Evolutionary conservation across 2,888 invertebrate genomes (phyloP), one percentile per base, ranked within the genome.

Genomic region (Latrodectus hesperus): DNA sequence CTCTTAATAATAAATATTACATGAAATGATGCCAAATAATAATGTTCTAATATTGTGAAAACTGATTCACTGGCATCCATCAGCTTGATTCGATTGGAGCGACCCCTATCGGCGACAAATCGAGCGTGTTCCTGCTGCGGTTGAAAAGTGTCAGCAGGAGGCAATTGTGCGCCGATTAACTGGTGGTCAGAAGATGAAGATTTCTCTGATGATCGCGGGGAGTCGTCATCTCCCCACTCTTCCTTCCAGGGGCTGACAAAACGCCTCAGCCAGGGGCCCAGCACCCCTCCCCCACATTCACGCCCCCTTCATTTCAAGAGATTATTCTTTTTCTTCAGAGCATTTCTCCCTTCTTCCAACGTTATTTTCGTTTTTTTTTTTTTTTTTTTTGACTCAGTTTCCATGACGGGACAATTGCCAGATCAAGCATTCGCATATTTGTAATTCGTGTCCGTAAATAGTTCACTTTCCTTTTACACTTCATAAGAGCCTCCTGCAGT

Each of bases 181-280:
- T 84, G 84, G 84, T 84, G 84, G 84, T 84, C 84, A 84, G 84
- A 84, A 79, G 84, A 84, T 84, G 84, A 84, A 84, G 84, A 79
- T 72, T 78, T 84, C 79, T 84, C 79, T 68, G 84, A 60, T 74
- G 68, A 73, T 78, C 74, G 74, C 53, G 55, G 77, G 74, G 77
- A 26, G 74, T 17, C 51, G 65, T 64, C 76, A 38, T 38, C 26
- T 55, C 55, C 68, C 71, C 73, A 16, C 12, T 51, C 64, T 12
- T 49, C 12, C 80, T 64, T 77, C 76, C 52, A n/a, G 53, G 38
- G 9, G 51, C 73, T 53, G 73, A 74, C 78, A 84, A 68, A 73
- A 74, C 67, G 49, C 65, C 82, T 68, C 74, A 49, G 82, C 74
- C 22, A 68, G 79, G 79, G 79, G 84, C 17, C 11, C 16, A 9